Evolutionary conservation across 2,113 vertebrate genomes (phyloP).

Genomic region (Pleuronectes platessa): DNA sequence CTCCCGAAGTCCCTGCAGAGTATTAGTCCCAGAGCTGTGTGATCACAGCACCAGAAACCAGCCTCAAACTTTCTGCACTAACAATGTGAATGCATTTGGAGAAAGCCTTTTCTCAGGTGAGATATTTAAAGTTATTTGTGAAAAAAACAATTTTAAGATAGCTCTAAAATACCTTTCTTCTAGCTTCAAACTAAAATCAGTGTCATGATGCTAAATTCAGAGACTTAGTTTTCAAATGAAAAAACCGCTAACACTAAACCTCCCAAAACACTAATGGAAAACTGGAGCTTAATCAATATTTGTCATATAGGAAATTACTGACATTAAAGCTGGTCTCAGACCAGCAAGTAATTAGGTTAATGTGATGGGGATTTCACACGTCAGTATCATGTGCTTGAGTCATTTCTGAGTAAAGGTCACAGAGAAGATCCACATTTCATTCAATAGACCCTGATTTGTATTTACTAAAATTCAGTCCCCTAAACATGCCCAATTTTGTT

Average conservation of each 20-base stretch:
- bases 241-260: not conserved
- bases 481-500: too few relatives aligned
- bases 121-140: not conserved
- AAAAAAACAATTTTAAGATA: too few relatives aligned
- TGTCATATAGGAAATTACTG: not conserved
- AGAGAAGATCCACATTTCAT: too few relatives aligned
- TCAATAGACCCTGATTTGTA: too few relatives aligned
- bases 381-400: not conserved
- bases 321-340: not conserved
- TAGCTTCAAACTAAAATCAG: not conserved
- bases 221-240: not conserved
- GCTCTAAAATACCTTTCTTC: not conserved
- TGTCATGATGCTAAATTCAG: not conserved
- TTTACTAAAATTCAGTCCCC: too few relatives aligned
- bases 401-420: not conserved
- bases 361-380: not conserved
- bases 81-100: not conserved
- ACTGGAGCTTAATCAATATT: not conserved
- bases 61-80: not conserved
- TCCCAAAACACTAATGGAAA: constrained; percentile 5
- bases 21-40: not conserved
- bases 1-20: constrained; percentile 6
- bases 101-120: not conserved
- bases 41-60: constrained; percentile 2
- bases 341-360: not conserved